Conservation (phyloP, 1,140 invertebrate species). For the Mamestra configurata region DNA sequence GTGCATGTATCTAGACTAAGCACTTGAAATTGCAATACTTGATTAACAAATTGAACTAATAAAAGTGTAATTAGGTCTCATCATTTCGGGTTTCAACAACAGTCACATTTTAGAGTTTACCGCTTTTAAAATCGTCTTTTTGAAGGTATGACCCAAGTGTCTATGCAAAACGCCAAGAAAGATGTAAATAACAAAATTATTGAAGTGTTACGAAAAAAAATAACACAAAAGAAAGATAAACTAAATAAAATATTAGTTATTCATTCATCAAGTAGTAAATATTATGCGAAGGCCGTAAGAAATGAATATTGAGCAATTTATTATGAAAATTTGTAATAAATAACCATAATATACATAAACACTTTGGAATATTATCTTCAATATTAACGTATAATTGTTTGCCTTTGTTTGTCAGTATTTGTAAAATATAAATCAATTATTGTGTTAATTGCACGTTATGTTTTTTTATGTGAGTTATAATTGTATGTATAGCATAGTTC, state of each 20-base stretch:
- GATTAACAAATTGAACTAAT: neutral
- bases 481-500: too few species aligned
- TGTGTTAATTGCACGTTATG: too few species aligned
- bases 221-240: neutral
- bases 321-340: neutral
- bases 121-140: neutral
- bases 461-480: too few species aligned
- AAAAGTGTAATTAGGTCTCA: neutral
- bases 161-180: neutral
- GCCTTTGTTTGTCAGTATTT: too few species aligned
- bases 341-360: slow-evolving; percentile 5
- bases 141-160: neutral
- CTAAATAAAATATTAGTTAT: neutral
- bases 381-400: too few species aligned
- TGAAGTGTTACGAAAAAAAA: neutral
- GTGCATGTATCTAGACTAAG: too few species aligned
- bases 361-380: slow-evolving; percentile 1
- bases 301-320: slow-evolving; percentile 23
- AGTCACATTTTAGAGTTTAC: slow-evolving; percentile 2
- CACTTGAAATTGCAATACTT: neutral
- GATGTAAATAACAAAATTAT: neutral
- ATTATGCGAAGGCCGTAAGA: slow-evolving; percentile 13
- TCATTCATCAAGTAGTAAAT: neutral
- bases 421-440: too few species aligned
- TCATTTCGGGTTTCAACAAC: neutral